These are phyloP conservation scores for Lampris megalopsis DNA, from an alignment of 2,113 vertebrate genomes.

Conservation along the genomic window DNA sequence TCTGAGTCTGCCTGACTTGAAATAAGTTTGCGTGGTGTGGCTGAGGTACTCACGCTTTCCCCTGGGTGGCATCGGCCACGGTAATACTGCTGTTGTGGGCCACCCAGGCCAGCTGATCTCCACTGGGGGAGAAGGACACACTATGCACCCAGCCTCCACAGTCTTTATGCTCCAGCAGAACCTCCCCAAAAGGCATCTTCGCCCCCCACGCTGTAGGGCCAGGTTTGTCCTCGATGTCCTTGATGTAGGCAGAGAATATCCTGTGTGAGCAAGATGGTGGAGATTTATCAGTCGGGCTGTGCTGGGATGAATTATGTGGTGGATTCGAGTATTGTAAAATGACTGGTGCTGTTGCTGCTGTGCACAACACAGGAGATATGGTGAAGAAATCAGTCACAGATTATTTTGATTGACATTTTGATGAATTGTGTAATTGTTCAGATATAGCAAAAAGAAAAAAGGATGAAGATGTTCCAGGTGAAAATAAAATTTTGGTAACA, in stretches of 20 bases:
- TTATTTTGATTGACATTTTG: too few species aligned
- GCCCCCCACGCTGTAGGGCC: conserved; percentile 84
- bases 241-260: conserved; percentile 85
- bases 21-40: neutral
- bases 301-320: too few species aligned
- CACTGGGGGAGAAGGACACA: conserved; percentile 82
- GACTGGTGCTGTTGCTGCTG: too few species aligned
- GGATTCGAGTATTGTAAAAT: too few species aligned
- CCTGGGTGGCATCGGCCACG: conserved; percentile 77
- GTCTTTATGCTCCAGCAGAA: conserved; percentile 83
- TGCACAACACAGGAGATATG: too few species aligned
- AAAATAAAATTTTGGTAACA: too few species aligned
- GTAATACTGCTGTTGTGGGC: conserved; percentile 84
- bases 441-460: too few species aligned
- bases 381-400: too few species aligned
- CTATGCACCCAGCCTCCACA: conserved; percentile 87
- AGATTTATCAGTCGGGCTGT: neutral
- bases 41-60: conserved; percentile 79
- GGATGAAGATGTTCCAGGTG: too few species aligned
- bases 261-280: conserved; percentile 43
- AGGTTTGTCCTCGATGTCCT: conserved; percentile 87
- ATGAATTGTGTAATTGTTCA: too few species aligned
- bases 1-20: neutral
- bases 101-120: conserved; percentile 83
- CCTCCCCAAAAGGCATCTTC: conserved; percentile 87